Percentiles rank a stretch among this genome's conserved stretches.
Evolutionary conservation across 2,113 vertebrate species (phyloP).

Genomic region (Polypterus bichir): DNA sequence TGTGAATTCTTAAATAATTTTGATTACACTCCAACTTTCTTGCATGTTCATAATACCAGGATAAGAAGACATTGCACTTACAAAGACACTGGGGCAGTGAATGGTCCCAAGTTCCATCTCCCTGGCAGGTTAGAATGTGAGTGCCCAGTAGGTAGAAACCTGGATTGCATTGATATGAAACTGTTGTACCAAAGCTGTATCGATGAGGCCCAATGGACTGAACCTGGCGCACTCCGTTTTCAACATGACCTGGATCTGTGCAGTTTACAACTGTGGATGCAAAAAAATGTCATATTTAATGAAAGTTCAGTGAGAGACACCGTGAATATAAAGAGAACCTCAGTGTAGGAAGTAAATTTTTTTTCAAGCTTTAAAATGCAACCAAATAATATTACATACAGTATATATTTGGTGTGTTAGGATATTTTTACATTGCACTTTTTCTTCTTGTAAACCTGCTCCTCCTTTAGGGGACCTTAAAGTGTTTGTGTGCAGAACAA

Average conservation of each 20-base stretch:
- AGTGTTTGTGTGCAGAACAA: too few species aligned
- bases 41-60: too few species aligned
- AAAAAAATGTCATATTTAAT: background rate
- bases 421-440: too few species aligned
- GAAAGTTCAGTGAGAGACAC: background rate
- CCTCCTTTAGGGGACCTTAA: too few species aligned
- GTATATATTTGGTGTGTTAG: too few species aligned
- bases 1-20: too few species aligned
- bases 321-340: too few species aligned
- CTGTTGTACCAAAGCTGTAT: constrained; percentile 83
- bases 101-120: constrained; percentile 89
- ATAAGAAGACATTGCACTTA: constrained; percentile 46
- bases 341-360: too few species aligned
- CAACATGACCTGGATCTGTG: constrained; percentile 84
- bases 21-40: too few species aligned
- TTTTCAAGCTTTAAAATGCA: too few species aligned
- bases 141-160: constrained; percentile 87
- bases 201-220: constrained; percentile 68
- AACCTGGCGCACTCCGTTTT: constrained; percentile 76
- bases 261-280: constrained; percentile 78
- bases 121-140: constrained; percentile 84
- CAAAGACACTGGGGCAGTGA: constrained; percentile 82
- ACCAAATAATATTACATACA: too few species aligned
- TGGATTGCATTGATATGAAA: constrained; percentile 81
- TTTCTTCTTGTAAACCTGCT: too few species aligned